Base-by-base conservation (phyloP, 2,888 invertebrate genomes). In the Lissonota sp. region DNA sequence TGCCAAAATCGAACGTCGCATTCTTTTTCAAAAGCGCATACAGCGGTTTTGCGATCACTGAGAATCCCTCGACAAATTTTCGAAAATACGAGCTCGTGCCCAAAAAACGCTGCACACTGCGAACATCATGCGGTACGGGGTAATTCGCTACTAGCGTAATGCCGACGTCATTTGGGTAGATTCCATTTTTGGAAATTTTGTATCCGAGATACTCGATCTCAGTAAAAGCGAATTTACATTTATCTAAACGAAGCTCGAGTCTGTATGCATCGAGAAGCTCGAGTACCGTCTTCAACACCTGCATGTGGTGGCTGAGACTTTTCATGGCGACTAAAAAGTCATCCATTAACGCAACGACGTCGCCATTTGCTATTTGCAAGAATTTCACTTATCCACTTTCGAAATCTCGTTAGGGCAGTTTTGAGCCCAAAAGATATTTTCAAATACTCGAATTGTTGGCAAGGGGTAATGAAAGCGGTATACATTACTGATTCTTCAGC, bases 281-380 rank as follows among this genome's bases (percentile, higher is more conserved):
- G 51, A 82, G 62, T 5, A 84, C 51, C 8, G 55, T 46, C 12
- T 44, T 51, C 62, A 84, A 40, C 6, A 80, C 64, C 5, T 49
- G 7, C 42, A 80, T 60, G 42, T 83, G 82, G 6, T 80, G 51
- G 14, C 75, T 71, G 7, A 85, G 44, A 2, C 71, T 71, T 39
- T 73, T 39, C n/a, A 76, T 84, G 1, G 82, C 80, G 6, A 83
- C 49, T 8, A 85, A 55, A 42, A 84, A 71, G 69, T 84, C 82
- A 42, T 85, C 82, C 67, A 80, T 67, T 14, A 80, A 85, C 7
- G 70, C 72, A 0, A 80, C 49, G 4, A 82, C 79, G 26, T 81
- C 69, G 42, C 79, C 83, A 6, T 55, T 26, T 6, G 53, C 49
- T 4, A 79, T 83, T 60, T 7, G 44, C 51, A 3, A 77, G 26